Evolutionary conservation across 1,140 invertebrate species (phyloP).

Genomic region (Acromyrmex charruanus): DNA sequence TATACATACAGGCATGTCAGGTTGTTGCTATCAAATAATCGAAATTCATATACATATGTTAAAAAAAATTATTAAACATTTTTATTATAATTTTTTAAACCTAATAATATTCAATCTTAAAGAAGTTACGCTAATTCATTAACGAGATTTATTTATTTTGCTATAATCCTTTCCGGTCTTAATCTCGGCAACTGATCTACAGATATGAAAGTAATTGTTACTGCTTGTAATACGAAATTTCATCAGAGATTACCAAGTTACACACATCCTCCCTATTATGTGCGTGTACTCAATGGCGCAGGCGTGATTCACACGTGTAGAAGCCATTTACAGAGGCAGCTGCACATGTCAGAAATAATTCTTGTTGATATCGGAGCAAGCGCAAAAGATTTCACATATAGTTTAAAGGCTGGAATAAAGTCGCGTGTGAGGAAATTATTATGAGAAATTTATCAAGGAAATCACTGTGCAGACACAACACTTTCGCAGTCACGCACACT

Average conservation of each 20-base stretch:
- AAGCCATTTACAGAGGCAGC: slow-evolving; percentile 21
- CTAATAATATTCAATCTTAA: background rate
- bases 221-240: slow-evolving; percentile 40
- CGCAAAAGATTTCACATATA: slow-evolving; percentile 4
- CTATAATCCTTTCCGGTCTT: background rate
- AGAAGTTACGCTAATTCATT: background rate
- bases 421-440: slow-evolving; percentile 17
- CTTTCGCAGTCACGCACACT: slow-evolving; percentile 24
- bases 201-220: background rate
- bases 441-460: background rate
- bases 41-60: background rate
- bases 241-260: slow-evolving; percentile 10
- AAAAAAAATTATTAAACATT: slow-evolving; percentile 5
- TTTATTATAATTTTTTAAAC: background rate
- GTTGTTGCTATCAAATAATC: background rate
- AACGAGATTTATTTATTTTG: background rate
- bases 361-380: background rate
- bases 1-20: background rate
- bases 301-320: slow-evolving; percentile 35
- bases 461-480: slow-evolving; percentile 52
- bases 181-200: background rate
- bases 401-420: background rate
- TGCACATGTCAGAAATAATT: slow-evolving; percentile 31
- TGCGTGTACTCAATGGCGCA: slow-evolving; percentile 31
- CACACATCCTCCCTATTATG: background rate